A percentile compares a stretch with the other conserved stretches of the same genome.
These are phyloP conservation scores for Orchesellides sinensis DNA, from an alignment of 2,888 invertebrate species.

Conservation along the genomic window DNA sequence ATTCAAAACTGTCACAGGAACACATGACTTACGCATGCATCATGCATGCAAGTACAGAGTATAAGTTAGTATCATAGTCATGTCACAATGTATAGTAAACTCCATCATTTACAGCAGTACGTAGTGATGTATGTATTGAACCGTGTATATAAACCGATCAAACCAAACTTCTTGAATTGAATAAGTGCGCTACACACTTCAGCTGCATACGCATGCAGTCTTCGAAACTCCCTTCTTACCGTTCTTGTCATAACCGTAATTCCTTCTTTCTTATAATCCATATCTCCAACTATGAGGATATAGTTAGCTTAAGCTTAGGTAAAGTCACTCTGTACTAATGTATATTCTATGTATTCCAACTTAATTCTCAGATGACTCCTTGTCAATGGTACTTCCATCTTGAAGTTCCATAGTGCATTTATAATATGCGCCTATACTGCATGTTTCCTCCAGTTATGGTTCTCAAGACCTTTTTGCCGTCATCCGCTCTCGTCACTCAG, in stretches of 20 bases:
- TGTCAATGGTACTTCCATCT: constrained; percentile 39
- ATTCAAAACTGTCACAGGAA: no score
- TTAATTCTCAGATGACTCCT: constrained; percentile 55
- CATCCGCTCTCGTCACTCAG: constrained; percentile 58
- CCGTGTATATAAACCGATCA: no score
- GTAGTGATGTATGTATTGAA: no score
- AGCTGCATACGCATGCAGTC: no score
- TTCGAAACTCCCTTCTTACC: no score
- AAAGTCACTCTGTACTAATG: background rate
- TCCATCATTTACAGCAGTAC: no score
- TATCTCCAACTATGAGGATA: background rate
- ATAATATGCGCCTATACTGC: constrained; percentile 32
- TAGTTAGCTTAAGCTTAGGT: background rate
- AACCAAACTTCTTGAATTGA: no score
- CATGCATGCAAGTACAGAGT: no score
- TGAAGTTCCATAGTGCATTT: constrained; percentile 35
- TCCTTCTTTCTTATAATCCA: constrained; percentile 5
- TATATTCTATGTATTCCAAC: constrained; percentile 19
- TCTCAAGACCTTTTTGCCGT: constrained; percentile 39
- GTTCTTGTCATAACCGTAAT: constrained; percentile 28
- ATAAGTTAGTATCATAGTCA: no score
- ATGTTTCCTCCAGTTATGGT: constrained; percentile 24
- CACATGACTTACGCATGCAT: no score
- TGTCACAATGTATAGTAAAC: no score
- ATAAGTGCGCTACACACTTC: no score